These are phyloP conservation scores for Silurus aristotelis DNA, from an alignment of 2,797 vertebrate species.

Conservation along the genomic window DNA sequence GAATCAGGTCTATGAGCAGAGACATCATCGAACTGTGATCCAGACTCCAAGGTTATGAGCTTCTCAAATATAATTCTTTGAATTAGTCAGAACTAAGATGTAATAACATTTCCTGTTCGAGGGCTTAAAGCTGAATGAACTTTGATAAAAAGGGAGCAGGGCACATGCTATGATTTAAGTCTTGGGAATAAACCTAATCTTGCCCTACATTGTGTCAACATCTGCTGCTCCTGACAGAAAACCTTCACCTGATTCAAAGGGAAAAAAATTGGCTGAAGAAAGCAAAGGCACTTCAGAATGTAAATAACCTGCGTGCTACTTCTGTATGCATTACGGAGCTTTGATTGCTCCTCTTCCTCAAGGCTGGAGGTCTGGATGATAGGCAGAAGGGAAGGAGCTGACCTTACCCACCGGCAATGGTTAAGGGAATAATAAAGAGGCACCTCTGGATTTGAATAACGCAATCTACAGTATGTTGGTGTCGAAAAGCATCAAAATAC, in stretches of 20 bases:
- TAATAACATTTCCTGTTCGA: background rate
- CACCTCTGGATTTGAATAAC: background rate
- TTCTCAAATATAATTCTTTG: background rate
- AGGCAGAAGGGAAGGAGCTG: background rate
- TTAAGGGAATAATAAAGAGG: background rate
- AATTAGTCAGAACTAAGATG: background rate
- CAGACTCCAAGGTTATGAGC: background rate
- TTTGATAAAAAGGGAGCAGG: background rate
- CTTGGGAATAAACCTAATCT: background rate
- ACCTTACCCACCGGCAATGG: background rate
- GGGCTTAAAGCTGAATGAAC: background rate
- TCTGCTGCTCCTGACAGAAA: slow-evolving; percentile 4
- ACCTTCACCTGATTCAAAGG: background rate
- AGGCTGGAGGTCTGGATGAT: background rate
- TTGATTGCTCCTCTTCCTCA: slow-evolving; percentile 13
- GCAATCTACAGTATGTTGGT: too few species aligned
- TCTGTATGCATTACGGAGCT: slow-evolving; percentile 2
- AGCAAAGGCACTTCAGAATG: slow-evolving; percentile 15
- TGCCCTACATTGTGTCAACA: background rate
- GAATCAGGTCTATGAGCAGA: background rate
- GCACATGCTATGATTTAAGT: background rate
- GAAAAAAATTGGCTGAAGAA: slow-evolving; percentile 13
- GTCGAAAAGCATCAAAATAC: background rate
- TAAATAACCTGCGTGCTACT: background rate
- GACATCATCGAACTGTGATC: background rate